Evolutionary conservation across 2,888 invertebrate genomes (phyloP), one percentile per base, ranked within the genome.

Genomic region (Seira sanloemensis): DNA sequence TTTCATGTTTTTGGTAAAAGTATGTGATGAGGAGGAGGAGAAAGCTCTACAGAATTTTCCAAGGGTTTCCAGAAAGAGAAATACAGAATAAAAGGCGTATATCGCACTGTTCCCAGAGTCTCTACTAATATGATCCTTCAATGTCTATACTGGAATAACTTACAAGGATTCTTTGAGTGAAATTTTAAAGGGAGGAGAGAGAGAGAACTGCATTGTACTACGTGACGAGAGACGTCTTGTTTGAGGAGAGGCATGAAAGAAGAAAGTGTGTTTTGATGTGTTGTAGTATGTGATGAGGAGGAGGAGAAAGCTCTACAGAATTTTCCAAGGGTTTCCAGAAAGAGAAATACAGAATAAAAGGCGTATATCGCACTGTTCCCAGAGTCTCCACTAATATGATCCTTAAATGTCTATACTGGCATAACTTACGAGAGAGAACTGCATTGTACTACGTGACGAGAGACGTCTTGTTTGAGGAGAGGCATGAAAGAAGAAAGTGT

Each of bases 211-310:
- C 37, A 65, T 26, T 50, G 27, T 71, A 65, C 19, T 27, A 65
- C 46, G 27, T 69, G 37, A 72, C 50, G 24, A 46, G 12, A 9
- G 23, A 18, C 25, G 54, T 46, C 37, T 37, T 37, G 37, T 37
- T 12, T 37, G 37, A 37, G 37, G 4, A 12, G 12, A 37, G 12
- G 37, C 4, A 37, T 37, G 37, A 37, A 37, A 37, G 12, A 12
- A 62, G 58, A 18, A 74, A 78, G 69, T 66, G 69, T 69, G 74
- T 73, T 80, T 65, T 69, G 50, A 72, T 73, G 68, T 68, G 80
- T 37, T 54, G 62, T 80, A n/a, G n/a, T n/a, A n/a, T n/a, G n/a
- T n/a, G n/a, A 37, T 37, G 37, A 23, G 2, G 58, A 58, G 25
- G 58, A 54, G 50, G 58, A 9, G 26, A 73, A 72, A n/a, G 37